Evolutionary conservation across 2,797 vertebrate genomes (phyloP), one percentile per base, ranked within the genome.

Genomic region (Paedocypris micromegethes): DNA sequence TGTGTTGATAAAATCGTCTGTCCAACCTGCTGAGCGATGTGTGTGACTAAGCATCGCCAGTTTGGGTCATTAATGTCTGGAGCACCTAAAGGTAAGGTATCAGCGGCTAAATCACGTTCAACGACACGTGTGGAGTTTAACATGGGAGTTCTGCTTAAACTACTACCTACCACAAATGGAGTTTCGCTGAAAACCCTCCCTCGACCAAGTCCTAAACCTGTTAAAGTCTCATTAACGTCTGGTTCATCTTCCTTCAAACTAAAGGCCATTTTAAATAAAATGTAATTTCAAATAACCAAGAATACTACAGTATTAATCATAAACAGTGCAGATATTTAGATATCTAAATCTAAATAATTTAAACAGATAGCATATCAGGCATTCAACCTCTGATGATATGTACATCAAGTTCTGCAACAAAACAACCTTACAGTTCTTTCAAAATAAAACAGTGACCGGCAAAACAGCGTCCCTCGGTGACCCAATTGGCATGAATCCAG

Each of bases 381-480:
- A 49, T 47, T 60, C 37, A 45, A 5, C 40, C 41, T 8, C 9
- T 41, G 43, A 7, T 41, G n/a, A 9, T n/a, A n/a, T 0, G 5
- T 8, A 55, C 41, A 4, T 9, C 53, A 41, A 41, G 9, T 50
- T 47, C n/a, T n/a, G 9, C 41, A 4, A 9, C 49, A 23, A 23
- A 1, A 23, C 23, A 23, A 23, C 23, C 3, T 47, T 42, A 59
- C 6, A 58, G 48, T 46, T 44, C 40, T 45, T 42, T 5, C 41
- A 4, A 3, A 52, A 4, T 23, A 64, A 64, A 64, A 42, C 7
- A 4, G 0, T 65, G 50, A 46, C 6, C 6, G 9, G 23, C 23
- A 39, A 37, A 38, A 37, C 58, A 72, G 58, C n/a, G 4, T n/a
- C 67, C 41, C 3, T 6, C 49, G 49, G 56, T 5, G 49, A 41